Percentiles rank a stretch among this genome's conserved stretches.
These are phyloP conservation scores for Brachionus manjavacas DNA, from an alignment of 1,140 invertebrate genomes.

Conservation along the genomic window DNA sequence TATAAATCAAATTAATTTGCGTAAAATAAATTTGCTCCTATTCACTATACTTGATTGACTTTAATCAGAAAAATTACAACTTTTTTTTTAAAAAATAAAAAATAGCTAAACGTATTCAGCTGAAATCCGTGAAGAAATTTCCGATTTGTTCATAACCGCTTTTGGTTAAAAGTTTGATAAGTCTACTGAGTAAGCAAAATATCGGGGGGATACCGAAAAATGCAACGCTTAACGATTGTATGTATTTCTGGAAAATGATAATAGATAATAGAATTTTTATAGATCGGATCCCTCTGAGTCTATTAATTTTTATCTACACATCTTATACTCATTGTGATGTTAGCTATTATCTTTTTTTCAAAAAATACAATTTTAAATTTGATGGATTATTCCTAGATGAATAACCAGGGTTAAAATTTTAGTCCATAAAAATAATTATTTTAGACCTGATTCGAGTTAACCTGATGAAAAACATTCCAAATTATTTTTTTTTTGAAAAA, in stretches of 20 bases:
- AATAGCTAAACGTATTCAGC: neutral
- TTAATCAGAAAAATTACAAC: neutral
- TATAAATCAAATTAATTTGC: neutral
- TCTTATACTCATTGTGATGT: neutral
- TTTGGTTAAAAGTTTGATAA: neutral
- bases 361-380: neutral
- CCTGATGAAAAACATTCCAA: too few species aligned
- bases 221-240: neutral
- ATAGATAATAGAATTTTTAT: neutral
- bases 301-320: neutral
- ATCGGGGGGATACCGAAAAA: neutral
- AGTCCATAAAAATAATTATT: neutral
- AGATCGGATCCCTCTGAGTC: neutral
- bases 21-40: neutral
- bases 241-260: neutral
- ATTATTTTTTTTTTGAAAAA: too few species aligned
- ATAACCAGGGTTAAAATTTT: neutral
- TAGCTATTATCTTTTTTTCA: neutral
- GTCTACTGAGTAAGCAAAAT: neutral
- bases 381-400: neutral
- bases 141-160: neutral
- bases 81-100: neutral
- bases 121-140: neutral
- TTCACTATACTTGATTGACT: neutral
- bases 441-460: neutral